Evolutionary conservation across 2,888 invertebrate species (phyloP).

Genomic region (Mesochorus sp.): DNA sequence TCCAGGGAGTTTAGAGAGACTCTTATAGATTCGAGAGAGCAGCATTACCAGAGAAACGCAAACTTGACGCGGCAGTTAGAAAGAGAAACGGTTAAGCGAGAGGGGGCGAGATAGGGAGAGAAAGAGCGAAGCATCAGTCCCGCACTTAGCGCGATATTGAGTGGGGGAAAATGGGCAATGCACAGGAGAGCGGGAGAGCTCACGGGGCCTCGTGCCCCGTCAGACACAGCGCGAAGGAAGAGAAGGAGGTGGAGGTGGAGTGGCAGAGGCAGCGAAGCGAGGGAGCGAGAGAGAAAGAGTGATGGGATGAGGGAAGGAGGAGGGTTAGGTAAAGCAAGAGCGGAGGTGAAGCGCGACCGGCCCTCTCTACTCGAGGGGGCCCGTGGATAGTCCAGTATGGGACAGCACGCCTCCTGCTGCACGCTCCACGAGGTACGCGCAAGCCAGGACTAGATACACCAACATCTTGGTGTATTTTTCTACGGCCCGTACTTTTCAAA

Average conservation of each 20-base stretch:
- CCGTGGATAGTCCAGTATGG: constrained; percentile 81
- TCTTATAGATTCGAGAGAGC: not conserved
- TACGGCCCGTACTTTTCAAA: constrained; percentile 28
- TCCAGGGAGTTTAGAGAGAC: too few species aligned
- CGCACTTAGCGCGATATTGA: constrained; percentile 29
- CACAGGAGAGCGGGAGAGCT: constrained; percentile 62
- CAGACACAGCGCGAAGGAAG: constrained; percentile 58
- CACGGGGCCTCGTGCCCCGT: constrained; percentile 62
- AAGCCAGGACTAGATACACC: constrained; percentile 70
- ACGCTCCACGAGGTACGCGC: constrained; percentile 80
- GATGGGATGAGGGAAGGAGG: constrained; percentile 66
- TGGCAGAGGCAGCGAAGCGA: constrained; percentile 49
- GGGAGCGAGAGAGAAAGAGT: constrained; percentile 64
- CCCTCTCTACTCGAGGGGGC: constrained; percentile 80
- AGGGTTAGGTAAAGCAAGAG: constrained; percentile 73
- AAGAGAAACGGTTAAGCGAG: constrained; percentile 26
- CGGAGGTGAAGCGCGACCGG: constrained; percentile 80
- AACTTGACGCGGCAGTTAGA: constrained; percentile 1
- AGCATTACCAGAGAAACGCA: constrained; percentile 14
- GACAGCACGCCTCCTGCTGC: constrained; percentile 82
- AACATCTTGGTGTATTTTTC: constrained; percentile 54
- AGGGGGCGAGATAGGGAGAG: constrained; percentile 37
- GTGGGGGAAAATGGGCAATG: constrained; percentile 46
- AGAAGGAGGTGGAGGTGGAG: constrained; percentile 66
- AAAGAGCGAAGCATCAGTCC: constrained; percentile 36